Base-by-base conservation (phyloP, 2,113 vertebrate genomes). In the Pavo muticus region DNA sequence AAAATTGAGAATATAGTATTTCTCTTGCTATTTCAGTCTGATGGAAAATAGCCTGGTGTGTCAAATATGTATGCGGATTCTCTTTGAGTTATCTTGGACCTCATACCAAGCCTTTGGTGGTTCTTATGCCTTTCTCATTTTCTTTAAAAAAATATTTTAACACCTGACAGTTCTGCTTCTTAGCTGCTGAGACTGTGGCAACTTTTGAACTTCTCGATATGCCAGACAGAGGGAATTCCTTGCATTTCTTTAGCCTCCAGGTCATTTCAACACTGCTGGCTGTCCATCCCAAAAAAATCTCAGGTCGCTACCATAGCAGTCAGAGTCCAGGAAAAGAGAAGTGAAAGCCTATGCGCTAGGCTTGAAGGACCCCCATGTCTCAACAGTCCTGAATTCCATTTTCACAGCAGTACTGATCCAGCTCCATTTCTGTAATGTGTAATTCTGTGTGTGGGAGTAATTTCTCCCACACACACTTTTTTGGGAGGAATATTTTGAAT, bases 101-200 rank as follows among this genome's bases (percentile, higher is more conserved):
- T 85, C 2, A 0, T 70, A 83, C 32, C 21, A 79, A 93, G 60
- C 45, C 39, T 94, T 90, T 47, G 47, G 91, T 94, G 78, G 94
- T 94, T 94, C 78, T 93, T 87, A 82, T 39, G 90, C 93, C 78
- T 91, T 93, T 94, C 91, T 96, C 94, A 39, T 90, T 95, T 95
- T 80, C 91, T 90, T 92, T 86, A 94, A 88, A 86, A 93, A 86
- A 96, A 96, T 93, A 96, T 95, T 95, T 95, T 90, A 95, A 94
- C 93, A 97, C 93, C 95, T 95, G 91, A 91, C 30, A 84, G 74
- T 95, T 57, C 76, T 88, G 47, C 69, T 92, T 73, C 61, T 87
- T 64, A 52, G 44, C 77, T 39, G 52, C 63, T 68, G 74, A 94
- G 81, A 74, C 17, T 2, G 45, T 75, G 52, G 50, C 77, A 84